Evolutionary conservation across 1,140 invertebrate species (phyloP).

Genomic region (Panulirus ornatus): DNA sequence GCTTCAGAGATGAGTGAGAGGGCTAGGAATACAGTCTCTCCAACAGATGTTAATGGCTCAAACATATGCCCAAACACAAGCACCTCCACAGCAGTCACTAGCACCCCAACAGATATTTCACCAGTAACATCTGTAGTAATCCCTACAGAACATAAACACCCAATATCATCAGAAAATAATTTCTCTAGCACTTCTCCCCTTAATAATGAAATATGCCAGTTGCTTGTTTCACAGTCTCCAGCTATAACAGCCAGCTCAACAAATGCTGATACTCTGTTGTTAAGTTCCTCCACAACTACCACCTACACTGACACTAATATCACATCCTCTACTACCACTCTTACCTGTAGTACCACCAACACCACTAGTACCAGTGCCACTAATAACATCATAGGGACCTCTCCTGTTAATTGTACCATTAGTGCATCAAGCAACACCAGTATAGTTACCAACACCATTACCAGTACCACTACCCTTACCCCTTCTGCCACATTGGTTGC

Average conservation of each 20-base stretch:
- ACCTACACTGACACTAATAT: not conserved
- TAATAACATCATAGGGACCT: not conserved
- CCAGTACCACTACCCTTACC: not conserved
- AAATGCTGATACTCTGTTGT: not conserved
- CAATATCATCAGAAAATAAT: not conserved
- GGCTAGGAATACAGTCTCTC: conserved; percentile 20
- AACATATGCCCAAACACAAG: not conserved
- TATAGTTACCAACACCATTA: not conserved
- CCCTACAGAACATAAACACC: not conserved
- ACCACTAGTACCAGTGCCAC: not conserved
- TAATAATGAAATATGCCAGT: not conserved
- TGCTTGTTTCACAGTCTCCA: not conserved
- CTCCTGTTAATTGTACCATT: too few species aligned
- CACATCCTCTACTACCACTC: not conserved
- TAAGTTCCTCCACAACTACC: not conserved
- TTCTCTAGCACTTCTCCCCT: not conserved
- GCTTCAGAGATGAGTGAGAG: conserved; percentile 67
- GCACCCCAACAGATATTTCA: not conserved
- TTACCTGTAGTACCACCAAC: not conserved
- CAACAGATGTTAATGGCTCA: not conserved
- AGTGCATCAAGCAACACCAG: too few species aligned
- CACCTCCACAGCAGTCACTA: not conserved
- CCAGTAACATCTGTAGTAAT: not conserved
- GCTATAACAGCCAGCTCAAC: not conserved
- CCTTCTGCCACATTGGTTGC: too few species aligned